Evolutionary conservation across 2,113 vertebrate species (phyloP), one percentile per base, ranked within the genome.

Genomic region (Ceyx melanurus): DNA sequence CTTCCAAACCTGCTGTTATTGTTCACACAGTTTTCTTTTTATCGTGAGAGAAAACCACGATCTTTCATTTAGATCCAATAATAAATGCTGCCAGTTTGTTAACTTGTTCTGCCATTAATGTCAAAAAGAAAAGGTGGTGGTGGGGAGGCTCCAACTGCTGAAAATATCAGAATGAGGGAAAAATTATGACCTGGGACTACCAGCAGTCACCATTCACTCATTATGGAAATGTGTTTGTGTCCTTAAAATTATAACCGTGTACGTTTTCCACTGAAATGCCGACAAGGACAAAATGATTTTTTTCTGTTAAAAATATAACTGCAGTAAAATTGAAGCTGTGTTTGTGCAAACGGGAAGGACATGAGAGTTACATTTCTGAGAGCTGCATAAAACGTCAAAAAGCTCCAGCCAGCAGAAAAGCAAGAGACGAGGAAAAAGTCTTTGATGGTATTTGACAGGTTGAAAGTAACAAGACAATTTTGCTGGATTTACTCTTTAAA

Each of bases 391-490:
- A 37, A 35, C 20, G 26, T 2, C 26, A 57, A 77, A 73, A 87
- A 75, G 35, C 65, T 64, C 3, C 3, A 88, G 61, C 20, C 81
- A 50, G 50, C 8, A 91, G n/a, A 35, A 90, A 80, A 89, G 40
- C 14, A n/a, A 62, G 48, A 14, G 54, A 50, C 18, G 12, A 31
- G 61, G 35, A 48, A 81, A 76, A 88, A 60, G 61, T 50, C 73
- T 77, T 19, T 2, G 73, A 31, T 42, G 56, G 54, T 56, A 71
- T 80, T 5, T 90, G 95, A 90, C 95, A 97, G 82, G 72, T 19
- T 74, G 64, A 82, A 83, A 90, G 89, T 82, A 91, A 96, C 94
- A 71, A 95, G 82, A 84, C 94, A 95, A 94, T 95, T 92, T 89
- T 92, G 67, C 72, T 92, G 82, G 90, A 89, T 91, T 95, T 94